A percentile compares a stretch with the other conserved stretches of the same genome.
Conservation (phyloP, 2,113 vertebrate genomes). For the Peromyscus californicus region DNA sequence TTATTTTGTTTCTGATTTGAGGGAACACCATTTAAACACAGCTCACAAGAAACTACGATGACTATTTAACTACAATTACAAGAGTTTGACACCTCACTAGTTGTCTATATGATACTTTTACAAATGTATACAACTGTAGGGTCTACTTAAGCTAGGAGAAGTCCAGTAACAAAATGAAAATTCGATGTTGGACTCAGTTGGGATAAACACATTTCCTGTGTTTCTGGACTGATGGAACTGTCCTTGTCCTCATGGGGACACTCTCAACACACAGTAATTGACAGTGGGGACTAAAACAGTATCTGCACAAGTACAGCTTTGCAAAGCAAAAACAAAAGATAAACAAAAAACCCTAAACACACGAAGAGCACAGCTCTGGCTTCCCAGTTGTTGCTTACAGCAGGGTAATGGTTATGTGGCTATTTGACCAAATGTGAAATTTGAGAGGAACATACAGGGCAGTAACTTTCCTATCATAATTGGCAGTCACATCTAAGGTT, state of each 20-base stretch:
- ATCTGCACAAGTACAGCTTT: constrained; percentile 17
- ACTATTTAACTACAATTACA: constrained; percentile 79
- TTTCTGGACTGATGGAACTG: neutral
- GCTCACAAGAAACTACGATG: constrained; percentile 82
- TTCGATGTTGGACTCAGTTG: constrained; percentile 22
- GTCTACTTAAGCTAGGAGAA: constrained; percentile 69
- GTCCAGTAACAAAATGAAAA: constrained; percentile 61
- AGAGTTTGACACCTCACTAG: constrained; percentile 76
- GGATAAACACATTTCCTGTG: neutral
- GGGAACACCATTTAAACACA: constrained; percentile 86
- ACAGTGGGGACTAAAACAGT: constrained; percentile 17
- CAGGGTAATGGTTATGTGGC: neutral
- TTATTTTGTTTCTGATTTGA: constrained; percentile 83
- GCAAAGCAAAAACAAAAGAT: neutral
- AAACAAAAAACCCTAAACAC: neutral
- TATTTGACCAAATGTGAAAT: constrained; percentile 2
- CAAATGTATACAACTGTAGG: constrained; percentile 55
- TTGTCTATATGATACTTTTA: constrained; percentile 80
- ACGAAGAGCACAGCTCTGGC: neutral
- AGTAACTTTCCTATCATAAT: neutral
- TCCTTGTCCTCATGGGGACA: neutral
- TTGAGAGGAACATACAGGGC: neutral
- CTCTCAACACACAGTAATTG: neutral
- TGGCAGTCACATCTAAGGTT: neutral
- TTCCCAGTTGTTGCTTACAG: neutral